A percentile compares a stretch with the other conserved stretches of the same genome.
Conservation (phyloP, 2,888 invertebrate genomes). For the Cynaeus angustus region DNA sequence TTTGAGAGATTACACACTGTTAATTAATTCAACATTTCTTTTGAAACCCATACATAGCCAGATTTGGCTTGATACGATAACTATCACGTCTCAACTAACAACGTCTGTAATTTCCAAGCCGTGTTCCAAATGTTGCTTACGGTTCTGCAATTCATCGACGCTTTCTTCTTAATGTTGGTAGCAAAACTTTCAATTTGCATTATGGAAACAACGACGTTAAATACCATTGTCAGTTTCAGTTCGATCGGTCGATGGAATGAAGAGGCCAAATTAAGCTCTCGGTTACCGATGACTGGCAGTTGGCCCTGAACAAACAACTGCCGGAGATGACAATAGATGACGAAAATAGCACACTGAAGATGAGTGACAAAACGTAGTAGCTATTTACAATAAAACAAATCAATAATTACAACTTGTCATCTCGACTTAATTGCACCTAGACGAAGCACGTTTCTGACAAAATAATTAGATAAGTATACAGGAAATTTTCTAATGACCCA, state of each 20-base stretch:
- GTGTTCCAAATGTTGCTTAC: slow-evolving; percentile 36
- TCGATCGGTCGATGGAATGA: slow-evolving; percentile 54
- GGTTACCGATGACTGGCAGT: slow-evolving; percentile 67
- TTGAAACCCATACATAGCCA: slow-evolving; percentile 13
- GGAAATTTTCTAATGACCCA: slow-evolving; percentile 35
- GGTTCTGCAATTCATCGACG: slow-evolving; percentile 36
- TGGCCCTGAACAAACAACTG: slow-evolving; percentile 66
- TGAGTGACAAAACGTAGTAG: neutral
- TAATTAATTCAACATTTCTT: slow-evolving; percentile 32
- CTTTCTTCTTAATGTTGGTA: slow-evolving; percentile 29
- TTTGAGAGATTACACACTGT: slow-evolving; percentile 16
- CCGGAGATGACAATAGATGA: slow-evolving; percentile 60
- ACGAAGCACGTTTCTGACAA: slow-evolving; percentile 16
- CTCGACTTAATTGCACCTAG: slow-evolving; percentile 11
- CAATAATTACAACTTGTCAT: slow-evolving; percentile 29
- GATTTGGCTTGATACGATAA: slow-evolving; percentile 22
- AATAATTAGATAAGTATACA: slow-evolving; percentile 39
- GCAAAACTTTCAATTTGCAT: slow-evolving; percentile 44
- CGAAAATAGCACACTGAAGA: neutral
- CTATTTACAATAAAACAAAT: neutral
- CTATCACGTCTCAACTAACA: slow-evolving; percentile 11
- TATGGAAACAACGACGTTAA: slow-evolving; percentile 50
- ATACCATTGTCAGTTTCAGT: slow-evolving; percentile 56
- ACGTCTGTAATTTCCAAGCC: slow-evolving; percentile 32
- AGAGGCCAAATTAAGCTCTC: slow-evolving; percentile 68